phyloP scores from a whole-genome alignment of 2,113 vertebrate species.

The pig (Sus scrofa) region DNA sequence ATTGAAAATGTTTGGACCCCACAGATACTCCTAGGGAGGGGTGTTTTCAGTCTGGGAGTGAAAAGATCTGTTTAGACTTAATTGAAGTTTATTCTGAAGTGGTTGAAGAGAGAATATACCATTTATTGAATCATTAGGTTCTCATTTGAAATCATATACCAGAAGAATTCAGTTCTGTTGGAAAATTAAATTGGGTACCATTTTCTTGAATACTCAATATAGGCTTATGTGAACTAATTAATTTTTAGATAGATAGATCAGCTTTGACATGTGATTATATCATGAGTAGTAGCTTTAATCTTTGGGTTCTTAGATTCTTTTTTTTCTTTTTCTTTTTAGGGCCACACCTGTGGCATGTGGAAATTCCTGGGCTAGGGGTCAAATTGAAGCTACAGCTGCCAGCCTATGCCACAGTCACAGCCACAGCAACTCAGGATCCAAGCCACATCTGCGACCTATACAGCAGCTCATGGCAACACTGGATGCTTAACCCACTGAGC shows the following conservation, averaged over 20 bases:
- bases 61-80: neutral
- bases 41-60: neutral
- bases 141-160: neutral
- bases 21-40: neutral
- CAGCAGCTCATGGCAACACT: too few relatives aligned
- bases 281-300: neutral
- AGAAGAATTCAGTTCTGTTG: neutral
- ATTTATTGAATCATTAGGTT: conserved; percentile 9
- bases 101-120: neutral
- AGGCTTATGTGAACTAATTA: neutral
- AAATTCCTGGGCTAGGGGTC: too few relatives aligned
- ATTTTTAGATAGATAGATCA: neutral
- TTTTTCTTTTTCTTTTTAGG: too few relatives aligned
- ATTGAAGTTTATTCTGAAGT: conserved; percentile 15
- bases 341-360: too few relatives aligned
- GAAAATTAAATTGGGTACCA: neutral
- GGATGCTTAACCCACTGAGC: too few relatives aligned
- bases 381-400: too few relatives aligned
- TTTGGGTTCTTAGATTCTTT: neutral
- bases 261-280: neutral
- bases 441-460: too few relatives aligned
- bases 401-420: too few relatives aligned
- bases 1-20: neutral
- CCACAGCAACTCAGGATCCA: too few relatives aligned
- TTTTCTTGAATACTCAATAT: neutral